phyloP scores from a whole-genome alignment of 1,140 invertebrate genomes.

The Procambarus clarkii region DNA sequence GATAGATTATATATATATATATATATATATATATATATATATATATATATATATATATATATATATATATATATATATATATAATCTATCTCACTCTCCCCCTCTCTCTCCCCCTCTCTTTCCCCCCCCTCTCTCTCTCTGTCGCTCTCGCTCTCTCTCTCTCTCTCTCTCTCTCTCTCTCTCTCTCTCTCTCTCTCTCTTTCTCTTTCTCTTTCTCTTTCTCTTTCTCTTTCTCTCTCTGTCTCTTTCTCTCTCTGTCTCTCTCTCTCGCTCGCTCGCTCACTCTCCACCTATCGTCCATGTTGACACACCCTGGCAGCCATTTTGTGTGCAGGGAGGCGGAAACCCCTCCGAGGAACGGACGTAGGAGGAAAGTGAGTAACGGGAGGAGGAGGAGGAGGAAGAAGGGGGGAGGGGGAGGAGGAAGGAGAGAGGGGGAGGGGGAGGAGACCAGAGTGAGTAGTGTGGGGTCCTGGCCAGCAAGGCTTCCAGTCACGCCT shows the following conservation, averaged over 20 bases:
- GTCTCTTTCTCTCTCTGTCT: background rate
- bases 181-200: background rate
- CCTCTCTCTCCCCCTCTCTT: background rate
- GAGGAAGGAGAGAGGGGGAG: background rate
- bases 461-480: background rate
- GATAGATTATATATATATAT: too few relatives aligned
- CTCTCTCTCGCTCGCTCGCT: background rate
- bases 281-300: slow-evolving; percentile 22
- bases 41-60: too few relatives aligned
- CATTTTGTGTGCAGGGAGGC: slow-evolving; percentile 59
- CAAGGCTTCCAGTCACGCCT: background rate
- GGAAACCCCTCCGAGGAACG: slow-evolving; percentile 31
- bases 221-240: background rate
- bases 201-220: background rate
- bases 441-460: too few relatives aligned
- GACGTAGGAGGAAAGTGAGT: background rate
- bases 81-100: background rate
- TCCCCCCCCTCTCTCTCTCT: background rate
- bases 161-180: background rate
- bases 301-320: slow-evolving; percentile 59
- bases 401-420: background rate
- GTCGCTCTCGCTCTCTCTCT: background rate
- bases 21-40: too few relatives aligned
- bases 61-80: too few relatives aligned
- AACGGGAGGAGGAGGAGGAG: background rate